phyloP scores from a whole-genome alignment of 2,113 vertebrate species.

The Equus quagga region DNA sequence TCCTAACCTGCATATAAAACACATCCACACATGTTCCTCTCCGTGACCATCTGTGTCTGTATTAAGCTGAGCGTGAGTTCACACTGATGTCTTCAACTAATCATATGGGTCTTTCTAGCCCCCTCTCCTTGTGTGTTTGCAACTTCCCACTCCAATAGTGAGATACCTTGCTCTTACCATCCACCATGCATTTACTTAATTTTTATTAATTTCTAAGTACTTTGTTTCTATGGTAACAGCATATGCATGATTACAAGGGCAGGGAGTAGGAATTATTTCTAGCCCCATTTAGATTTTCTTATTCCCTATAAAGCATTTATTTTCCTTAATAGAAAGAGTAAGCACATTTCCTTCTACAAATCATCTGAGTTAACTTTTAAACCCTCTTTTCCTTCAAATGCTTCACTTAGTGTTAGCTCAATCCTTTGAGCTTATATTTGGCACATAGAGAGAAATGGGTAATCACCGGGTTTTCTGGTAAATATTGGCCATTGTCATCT shows the following conservation, averaged over 20 bases:
- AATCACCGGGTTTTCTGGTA: not conserved
- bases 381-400: not conserved
- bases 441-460: not conserved
- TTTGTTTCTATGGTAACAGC: not conserved
- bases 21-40: too few relatives aligned
- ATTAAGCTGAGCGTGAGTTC: not conserved
- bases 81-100: not conserved
- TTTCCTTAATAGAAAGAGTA: not conserved
- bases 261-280: constrained; percentile 19
- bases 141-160: not conserved
- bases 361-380: not conserved
- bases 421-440: not conserved
- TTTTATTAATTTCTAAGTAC: not conserved
- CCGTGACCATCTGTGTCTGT: too few relatives aligned
- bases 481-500: not conserved
- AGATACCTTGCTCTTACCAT: not conserved
- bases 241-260: not conserved
- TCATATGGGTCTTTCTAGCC: not conserved
- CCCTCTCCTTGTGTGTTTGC: not conserved
- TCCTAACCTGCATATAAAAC: too few relatives aligned
- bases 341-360: not conserved
- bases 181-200: too few relatives aligned
- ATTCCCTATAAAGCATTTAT: not conserved
- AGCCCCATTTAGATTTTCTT: not conserved
- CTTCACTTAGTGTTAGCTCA: not conserved